A percentile compares a stretch with the other conserved stretches of the same genome.
phyloP scores from a whole-genome alignment of 2,797 vertebrate genomes.

The Anguilla megastoma region DNA sequence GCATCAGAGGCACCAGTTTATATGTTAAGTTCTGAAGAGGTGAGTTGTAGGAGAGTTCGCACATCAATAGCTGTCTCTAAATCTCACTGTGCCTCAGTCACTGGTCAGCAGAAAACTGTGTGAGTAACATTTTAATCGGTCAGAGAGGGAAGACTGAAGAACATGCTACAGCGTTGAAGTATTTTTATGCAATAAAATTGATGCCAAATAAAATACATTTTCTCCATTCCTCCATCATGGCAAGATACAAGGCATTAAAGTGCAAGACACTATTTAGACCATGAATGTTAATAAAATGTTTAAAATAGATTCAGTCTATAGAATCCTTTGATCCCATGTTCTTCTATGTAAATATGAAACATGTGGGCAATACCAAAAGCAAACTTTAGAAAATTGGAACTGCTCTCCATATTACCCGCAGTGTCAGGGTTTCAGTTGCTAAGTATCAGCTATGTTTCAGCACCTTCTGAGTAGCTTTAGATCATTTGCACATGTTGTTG shows the following conservation, averaged over 20 bases:
- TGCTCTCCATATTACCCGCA: conserved; percentile 20
- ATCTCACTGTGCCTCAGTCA: neutral
- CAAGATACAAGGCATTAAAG: too few relatives aligned
- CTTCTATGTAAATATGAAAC: neutral
- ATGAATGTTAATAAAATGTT: neutral
- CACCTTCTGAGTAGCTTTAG: conserved; percentile 30
- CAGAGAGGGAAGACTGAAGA: neutral
- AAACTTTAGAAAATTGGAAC: conserved; percentile 13
- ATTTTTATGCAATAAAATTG: neutral
- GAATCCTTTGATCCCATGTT: neutral
- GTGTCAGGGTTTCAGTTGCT: conserved; percentile 19
- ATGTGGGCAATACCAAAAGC: neutral
- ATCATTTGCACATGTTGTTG: conserved; percentile 35
- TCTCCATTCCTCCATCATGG: too few relatives aligned
- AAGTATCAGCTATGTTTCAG: conserved; percentile 21
- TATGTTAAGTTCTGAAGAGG: neutral
- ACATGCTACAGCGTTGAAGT: neutral
- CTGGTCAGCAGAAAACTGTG: neutral
- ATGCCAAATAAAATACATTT: neutral
- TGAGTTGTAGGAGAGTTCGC: neutral
- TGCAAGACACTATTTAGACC: conserved; percentile 2
- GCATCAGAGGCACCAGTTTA: neutral
- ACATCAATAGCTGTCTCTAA: conserved; percentile 20
- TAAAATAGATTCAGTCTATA: neutral
- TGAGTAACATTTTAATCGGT: neutral